These are phyloP conservation scores for Urocynchramus pylzowi DNA, from an alignment of 2,113 vertebrate species.

Conservation along the genomic window DNA sequence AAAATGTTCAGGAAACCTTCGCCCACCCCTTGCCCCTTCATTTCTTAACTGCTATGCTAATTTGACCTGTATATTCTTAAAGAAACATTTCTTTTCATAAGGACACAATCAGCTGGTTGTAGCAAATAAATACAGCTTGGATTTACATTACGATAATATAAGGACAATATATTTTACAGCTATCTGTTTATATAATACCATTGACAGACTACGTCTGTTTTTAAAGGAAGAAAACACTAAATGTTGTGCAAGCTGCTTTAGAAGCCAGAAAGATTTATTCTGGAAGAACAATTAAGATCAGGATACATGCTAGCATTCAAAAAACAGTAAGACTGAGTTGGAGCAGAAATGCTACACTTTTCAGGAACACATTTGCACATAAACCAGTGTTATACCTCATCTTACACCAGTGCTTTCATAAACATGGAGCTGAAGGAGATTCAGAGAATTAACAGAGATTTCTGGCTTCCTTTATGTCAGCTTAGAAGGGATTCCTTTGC, in stretches of 20 bases:
- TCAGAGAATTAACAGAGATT: neutral
- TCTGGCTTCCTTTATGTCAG: neutral
- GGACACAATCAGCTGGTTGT: neutral
- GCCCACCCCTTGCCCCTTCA: fast-evolving
- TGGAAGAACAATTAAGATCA: neutral
- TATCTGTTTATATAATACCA: neutral
- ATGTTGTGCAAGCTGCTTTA: neutral
- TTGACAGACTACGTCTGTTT: neutral
- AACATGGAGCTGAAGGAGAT: neutral
- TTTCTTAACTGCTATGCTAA: neutral
- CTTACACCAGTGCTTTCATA: neutral
- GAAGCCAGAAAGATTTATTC: neutral
- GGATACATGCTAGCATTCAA: neutral
- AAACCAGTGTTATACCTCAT: neutral
- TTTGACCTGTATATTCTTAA: neutral
- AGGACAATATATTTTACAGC: neutral
- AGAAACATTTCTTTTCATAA: neutral
- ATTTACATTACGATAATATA: neutral
- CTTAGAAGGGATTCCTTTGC: neutral
- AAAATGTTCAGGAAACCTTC: neutral
- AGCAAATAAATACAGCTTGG: neutral
- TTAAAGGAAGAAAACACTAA: neutral
- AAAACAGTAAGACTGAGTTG: neutral
- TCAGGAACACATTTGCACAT: neutral
- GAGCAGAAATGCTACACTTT: neutral